Base-by-base conservation (phyloP, 1,140 invertebrate species). In the Dysdera silvatica region DNA sequence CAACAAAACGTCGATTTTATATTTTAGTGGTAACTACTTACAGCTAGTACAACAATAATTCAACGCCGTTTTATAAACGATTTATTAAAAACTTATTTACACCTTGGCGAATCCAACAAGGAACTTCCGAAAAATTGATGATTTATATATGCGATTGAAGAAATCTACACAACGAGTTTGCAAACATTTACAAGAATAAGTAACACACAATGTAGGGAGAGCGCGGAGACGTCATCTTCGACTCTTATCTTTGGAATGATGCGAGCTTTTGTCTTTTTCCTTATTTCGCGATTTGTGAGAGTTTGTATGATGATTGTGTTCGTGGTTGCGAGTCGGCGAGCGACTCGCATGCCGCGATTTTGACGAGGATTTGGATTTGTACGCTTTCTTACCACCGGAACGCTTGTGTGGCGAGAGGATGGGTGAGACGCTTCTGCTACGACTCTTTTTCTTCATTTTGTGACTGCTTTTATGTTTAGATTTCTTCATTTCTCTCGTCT, bases 401-500 rank as follows among this genome's bases (percentile, higher is more conserved):
- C 45, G 54, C 23, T 28, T 59, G 58, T 69, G 69, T 41, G 68
- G 68, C 20, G 62, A 66, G 32, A 49, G 49, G 26, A 32, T 53
- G 10, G 69, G 65, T 1, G 69, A 61, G 24, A 20, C 28, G 31
- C 65, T 67, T 28, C 48, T 65, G 31, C 69, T 70, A 10, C 66
- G 54, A 58, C 69, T 71, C 31, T 68, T 48, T n/a, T n/a, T n/a
- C 26, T 68, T 68, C 10, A 65, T 51, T 16, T 67, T 60, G 20
- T 64, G 53, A n/a, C 41, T 40, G 24, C 56, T 54, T 0, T 61
- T 48, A 24, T 70, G 67, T 23, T 68, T 67, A 20, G 54, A 32
- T 48, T 61, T 62, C 29, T 67, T 69, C 24, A 41, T 48, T 7
- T 62, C 65, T 24, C 65, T 65, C 0, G 68, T 68, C 8, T 65